Base-by-base conservation (phyloP, 2,113 vertebrate species). In the Chloropsis hardwickii region DNA sequence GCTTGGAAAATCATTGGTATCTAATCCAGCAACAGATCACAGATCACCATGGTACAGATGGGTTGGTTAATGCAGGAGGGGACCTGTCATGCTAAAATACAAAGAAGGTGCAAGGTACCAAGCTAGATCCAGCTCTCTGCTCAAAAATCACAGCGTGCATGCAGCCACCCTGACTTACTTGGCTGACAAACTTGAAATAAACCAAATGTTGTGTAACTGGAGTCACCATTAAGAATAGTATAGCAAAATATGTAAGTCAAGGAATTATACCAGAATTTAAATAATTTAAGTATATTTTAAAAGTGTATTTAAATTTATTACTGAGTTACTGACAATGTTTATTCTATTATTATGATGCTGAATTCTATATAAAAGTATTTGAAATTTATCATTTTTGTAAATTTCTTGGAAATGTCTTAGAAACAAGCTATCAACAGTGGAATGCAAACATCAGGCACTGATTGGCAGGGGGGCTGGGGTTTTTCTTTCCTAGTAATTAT, bases 401-500 rank as follows among this genome's bases (percentile, higher is more conserved):
- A 51, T 50, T 29, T 72, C 12, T 57, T 83, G 21, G 56, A 78
- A 92, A 70, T 20, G 14, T 64, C 45, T 47, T 51, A 47, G 29
- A 89, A 91, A 72, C 5, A 12, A 65, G 1, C 11, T 77, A 40
- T 65, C 19, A 73, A 21, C 0, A 44, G 24, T 39, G 21, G 14
- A 80, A 83, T 86, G 53, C 5, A 76, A 77, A 72, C 22, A 77
- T 51, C 73, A 77, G 24, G 3, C 8, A 69, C 10, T 73, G 37
- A 65, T n/a, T 44, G 39, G 12, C 0, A 0, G 3, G 2, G 3
- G 5, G 7, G 14, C 6, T 18, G 24, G 5, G 6, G 0, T 1
- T 58, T 60, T 35, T 42, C n/a, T 64, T 39, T 2, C 9, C 11
- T 3, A 9, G 27, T 79, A 66, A 65, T 66, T 67, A 24, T 56